Base-by-base conservation (phyloP, 2,797 vertebrate genomes). In the Enteromius paludinosus region DNA sequence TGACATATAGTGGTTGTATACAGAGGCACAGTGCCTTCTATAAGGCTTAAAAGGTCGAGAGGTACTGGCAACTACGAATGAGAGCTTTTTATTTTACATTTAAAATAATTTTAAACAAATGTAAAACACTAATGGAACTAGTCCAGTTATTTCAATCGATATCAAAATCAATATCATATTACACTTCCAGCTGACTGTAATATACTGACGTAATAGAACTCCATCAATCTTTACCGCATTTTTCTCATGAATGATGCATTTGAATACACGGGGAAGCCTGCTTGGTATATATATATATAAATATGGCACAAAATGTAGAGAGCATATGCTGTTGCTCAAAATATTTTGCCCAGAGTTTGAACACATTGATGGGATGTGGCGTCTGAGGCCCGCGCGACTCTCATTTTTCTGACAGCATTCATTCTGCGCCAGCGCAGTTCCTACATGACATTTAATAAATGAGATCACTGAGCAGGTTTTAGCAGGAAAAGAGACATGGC, bases 391-490 rank as follows among this genome's bases (percentile, higher is more conserved):
- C 25, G 41, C 25, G 10, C 25, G 59, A 64, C 38, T 47, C 59
- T 82, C 64, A 5, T 76, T 43, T 59, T 59, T 82, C 38, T 86
- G 83, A 86, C 77, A 76, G 61, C 76, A 38, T 66, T 81, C 85
- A 85, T 74, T 79, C 82, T 85, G 88, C 84, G 81, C 85, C 88
- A 87, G 86, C 86, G 84, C 87, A 83, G 81, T 87, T 77, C 73
- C 54, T 71, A 73, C 89, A 85, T 88, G 88, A 88, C 86, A 90
- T 90, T 89, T 89, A 88, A 88, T 89, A 87, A 88, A 88, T 87
- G 64, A 88, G 85, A 89, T 87, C 80, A 84, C 61, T 66, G 68
- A 84, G 82, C 72, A 80, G 79, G 82, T 86, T 87, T 87, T 84
- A 78, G 69, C 80, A 77, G 47, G 62, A 35, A 77, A 66, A 77